Percentiles rank a stretch among this genome's conserved stretches.
These are phyloP conservation scores for Chironomus striatipennis DNA, from an alignment of 1,140 invertebrate genomes.

Conservation along the genomic window DNA sequence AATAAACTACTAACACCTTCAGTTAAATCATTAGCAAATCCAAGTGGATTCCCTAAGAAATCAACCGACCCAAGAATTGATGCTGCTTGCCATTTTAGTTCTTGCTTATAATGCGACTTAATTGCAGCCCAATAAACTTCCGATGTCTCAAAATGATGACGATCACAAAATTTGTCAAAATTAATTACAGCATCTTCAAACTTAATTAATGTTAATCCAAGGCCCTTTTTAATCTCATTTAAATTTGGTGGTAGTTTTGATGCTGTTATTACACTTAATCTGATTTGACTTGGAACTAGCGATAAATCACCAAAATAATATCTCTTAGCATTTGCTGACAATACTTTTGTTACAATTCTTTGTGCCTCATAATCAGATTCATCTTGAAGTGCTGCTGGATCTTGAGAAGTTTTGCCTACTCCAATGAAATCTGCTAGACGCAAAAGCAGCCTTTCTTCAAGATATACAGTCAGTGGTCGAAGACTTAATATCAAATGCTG, in stretches of 20 bases:
- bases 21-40: conserved; percentile 89
- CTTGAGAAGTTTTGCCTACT: conserved; percentile 42
- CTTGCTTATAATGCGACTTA: conserved; percentile 41
- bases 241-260: conserved; percentile 69
- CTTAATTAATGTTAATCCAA: conserved; percentile 81
- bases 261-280: conserved; percentile 77
- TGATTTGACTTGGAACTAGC: conserved; percentile 65
- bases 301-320: conserved; percentile 88
- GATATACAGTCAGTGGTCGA: conserved; percentile 71
- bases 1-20: conserved; percentile 90
- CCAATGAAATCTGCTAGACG: conserved; percentile 65
- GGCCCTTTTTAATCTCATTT: conserved; percentile 69
- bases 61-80: conserved; percentile 94
- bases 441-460: conserved; percentile 83
- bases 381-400: conserved; percentile 41
- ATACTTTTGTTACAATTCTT: conserved; percentile 66
- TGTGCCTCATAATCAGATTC: conserved; percentile 70
- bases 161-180: conserved; percentile 73
- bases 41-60: conserved; percentile 94
- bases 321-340: conserved; percentile 67
- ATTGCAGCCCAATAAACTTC: conserved; percentile 37
- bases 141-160: conserved; percentile 81
- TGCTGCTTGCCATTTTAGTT: conserved; percentile 90
- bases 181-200: conserved; percentile 96
- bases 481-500: conserved; percentile 68